phyloP scores from a whole-genome alignment of 2,888 invertebrate species.

The Leucophora obtusa region DNA sequence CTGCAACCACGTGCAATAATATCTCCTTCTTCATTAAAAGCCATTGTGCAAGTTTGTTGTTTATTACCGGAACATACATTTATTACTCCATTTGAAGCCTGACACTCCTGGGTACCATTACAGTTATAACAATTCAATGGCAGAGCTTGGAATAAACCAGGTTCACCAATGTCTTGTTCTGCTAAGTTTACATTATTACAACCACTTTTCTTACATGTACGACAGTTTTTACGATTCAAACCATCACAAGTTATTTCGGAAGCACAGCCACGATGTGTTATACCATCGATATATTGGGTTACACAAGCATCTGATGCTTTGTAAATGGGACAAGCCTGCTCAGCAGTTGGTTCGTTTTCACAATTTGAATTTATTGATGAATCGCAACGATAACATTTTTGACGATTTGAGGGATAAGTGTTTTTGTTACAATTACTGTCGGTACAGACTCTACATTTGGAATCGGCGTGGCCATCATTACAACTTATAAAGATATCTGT shows the following conservation, averaged over 20 bases:
- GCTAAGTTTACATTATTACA: slow-evolving; percentile 65
- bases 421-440: slow-evolving; percentile 63
- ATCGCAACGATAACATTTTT: slow-evolving; percentile 66
- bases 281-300: slow-evolving; percentile 60
- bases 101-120: slow-evolving; percentile 61
- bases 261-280: slow-evolving; percentile 67
- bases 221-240: slow-evolving; percentile 60
- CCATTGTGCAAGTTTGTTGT: slow-evolving; percentile 66
- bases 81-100: slow-evolving; percentile 12
- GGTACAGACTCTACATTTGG: slow-evolving; percentile 62
- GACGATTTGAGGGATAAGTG: slow-evolving; percentile 65
- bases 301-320: slow-evolving; percentile 64
- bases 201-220: slow-evolving; percentile 40
- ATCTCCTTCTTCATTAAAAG: slow-evolving; percentile 54
- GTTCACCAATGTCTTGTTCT: slow-evolving; percentile 55
- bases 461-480: slow-evolving; percentile 46
- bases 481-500: slow-evolving; percentile 61
- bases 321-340: slow-evolving; percentile 64
- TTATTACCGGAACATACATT: slow-evolving; percentile 58
- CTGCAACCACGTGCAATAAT: slow-evolving; percentile 67
- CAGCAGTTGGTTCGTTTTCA: slow-evolving; percentile 48
- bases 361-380: slow-evolving; percentile 62
- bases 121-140: slow-evolving; percentile 68
- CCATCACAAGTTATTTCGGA: slow-evolving; percentile 65
- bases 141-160: slow-evolving; percentile 66